Conservation (phyloP, 1,140 invertebrate genomes). For the Apis dorsata region DNA sequence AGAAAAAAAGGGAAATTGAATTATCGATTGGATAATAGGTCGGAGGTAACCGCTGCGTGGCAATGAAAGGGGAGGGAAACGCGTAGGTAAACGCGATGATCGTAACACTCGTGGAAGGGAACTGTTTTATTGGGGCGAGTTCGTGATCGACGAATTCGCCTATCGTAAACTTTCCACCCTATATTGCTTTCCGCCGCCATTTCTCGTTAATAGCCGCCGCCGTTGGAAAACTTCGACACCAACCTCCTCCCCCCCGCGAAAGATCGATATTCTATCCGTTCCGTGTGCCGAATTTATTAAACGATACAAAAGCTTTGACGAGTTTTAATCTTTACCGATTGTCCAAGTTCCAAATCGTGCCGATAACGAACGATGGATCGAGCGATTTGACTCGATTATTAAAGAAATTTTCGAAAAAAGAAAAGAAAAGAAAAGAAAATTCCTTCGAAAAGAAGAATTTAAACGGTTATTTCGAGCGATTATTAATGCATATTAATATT, state of each 20-base stretch:
- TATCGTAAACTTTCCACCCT: constrained; percentile 33
- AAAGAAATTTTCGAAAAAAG: too few species aligned
- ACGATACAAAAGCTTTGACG: neutral
- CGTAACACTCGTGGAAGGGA: constrained; percentile 3
- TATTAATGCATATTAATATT: too few species aligned
- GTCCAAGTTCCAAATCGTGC: neutral
- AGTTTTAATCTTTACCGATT: constrained; percentile 9
- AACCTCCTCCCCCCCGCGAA: too few species aligned
- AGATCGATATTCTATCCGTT: constrained; percentile 18
- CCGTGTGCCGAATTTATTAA: constrained; percentile 28
- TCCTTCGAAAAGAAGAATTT: too few species aligned
- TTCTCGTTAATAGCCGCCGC: constrained; percentile 23
- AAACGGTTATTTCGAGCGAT: too few species aligned
- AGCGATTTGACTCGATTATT: neutral
- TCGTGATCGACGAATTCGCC: constrained; percentile 31
- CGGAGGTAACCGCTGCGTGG: neutral
- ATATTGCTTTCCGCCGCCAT: constrained; percentile 30
- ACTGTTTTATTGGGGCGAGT: constrained; percentile 18
- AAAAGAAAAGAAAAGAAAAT: too few species aligned
- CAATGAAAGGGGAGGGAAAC: neutral
- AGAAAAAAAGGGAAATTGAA: constrained; percentile 2
- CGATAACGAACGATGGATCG: neutral
- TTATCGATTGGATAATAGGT: constrained; percentile 4
- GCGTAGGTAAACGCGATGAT: constrained; percentile 17
- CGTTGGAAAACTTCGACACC: constrained; percentile 18